Conservation (phyloP, 2,888 invertebrate species). For the Polymixis flavicincta region DNA sequence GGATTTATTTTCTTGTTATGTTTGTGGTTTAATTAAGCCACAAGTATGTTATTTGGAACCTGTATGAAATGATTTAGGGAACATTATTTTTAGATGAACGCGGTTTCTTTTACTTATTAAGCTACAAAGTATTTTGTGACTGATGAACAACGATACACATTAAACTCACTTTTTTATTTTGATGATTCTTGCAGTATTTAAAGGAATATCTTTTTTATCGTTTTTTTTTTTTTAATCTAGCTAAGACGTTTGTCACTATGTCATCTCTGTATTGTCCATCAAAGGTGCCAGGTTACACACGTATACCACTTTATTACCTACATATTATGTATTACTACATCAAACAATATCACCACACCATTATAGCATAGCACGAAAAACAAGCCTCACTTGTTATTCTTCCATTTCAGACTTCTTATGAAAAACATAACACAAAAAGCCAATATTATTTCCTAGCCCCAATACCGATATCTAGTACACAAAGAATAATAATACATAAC, state of each 20-base stretch:
- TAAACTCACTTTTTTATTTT: background rate
- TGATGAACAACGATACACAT: too few species aligned
- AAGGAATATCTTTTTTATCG: too few species aligned
- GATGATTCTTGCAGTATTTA: background rate
- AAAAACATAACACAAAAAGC: conserved; percentile 17
- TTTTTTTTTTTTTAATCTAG: too few species aligned
- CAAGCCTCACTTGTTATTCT: conserved; percentile 28
- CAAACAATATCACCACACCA: background rate
- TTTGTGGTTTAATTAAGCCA: background rate
- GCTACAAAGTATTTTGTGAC: too few species aligned
- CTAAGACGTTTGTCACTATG: too few species aligned
- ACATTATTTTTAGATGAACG: background rate
- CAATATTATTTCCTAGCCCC: conserved; percentile 1
- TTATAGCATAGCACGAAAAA: background rate
- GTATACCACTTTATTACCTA: background rate
- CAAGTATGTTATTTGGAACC: background rate
- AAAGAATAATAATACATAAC: conserved; percentile 30
- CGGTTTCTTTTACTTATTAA: background rate
- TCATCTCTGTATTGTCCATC: too few species aligned
- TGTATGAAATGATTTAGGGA: too few species aligned
- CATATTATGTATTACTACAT: background rate
- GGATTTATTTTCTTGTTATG: conserved; percentile 3
- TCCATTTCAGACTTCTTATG: conserved; percentile 5
- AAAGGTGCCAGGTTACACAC: background rate
- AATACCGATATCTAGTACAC: conserved; percentile 24